A percentile compares a stretch with the other conserved stretches of the same genome.
Evolutionary conservation across 2,797 vertebrate species (phyloP).

Genomic region (Malacoctenus gilli): DNA sequence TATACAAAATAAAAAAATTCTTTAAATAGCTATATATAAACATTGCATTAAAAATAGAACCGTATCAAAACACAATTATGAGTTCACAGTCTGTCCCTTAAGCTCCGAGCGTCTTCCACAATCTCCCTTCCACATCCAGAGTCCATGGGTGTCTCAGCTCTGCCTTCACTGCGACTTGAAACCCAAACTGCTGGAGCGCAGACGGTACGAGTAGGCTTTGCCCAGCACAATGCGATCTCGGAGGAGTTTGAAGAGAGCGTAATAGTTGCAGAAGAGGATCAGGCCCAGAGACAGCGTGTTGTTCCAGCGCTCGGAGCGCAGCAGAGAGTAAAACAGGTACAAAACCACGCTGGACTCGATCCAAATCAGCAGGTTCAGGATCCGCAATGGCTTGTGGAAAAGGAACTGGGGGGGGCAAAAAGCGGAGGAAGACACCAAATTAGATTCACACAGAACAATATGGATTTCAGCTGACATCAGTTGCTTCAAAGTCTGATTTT

Average conservation of each 20-base stretch:
- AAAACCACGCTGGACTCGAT: slow-evolving; percentile 96
- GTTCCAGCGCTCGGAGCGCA: slow-evolving; percentile 99
- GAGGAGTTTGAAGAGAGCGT: slow-evolving; percentile 98
- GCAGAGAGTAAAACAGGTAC: slow-evolving; percentile 98
- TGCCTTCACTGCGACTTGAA: slow-evolving; percentile 88
- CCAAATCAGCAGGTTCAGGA: slow-evolving; percentile 96
- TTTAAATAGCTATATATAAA: slow-evolving; percentile 99
- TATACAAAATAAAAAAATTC: slow-evolving; percentile 99
- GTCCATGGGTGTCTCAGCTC: slow-evolving; percentile 34
- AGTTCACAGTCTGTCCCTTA: slow-evolving; percentile 78
- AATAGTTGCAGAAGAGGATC: slow-evolving; percentile 99
- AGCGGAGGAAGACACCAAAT: too few species aligned
- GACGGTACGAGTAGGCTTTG: slow-evolving; percentile 93
- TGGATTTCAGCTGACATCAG: too few species aligned
- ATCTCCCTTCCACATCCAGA: slow-evolving; percentile 27
- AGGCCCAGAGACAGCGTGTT: slow-evolving; percentile 98
- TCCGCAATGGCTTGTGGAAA: slow-evolving; percentile 97
- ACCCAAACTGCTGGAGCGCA: slow-evolving; percentile 83
- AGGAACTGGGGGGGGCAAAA: slow-evolving; percentile 85
- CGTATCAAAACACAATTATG: slow-evolving; percentile 95
- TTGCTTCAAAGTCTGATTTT: too few species aligned
- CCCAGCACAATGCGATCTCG: slow-evolving; percentile 97
- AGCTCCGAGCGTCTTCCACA: slow-evolving; percentile 26
- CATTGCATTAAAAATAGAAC: slow-evolving; percentile 98
- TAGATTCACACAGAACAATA: neutral